Evolutionary conservation across 2,113 vertebrate species (phyloP).

Genomic region (Tursiops truncatus): DNA sequence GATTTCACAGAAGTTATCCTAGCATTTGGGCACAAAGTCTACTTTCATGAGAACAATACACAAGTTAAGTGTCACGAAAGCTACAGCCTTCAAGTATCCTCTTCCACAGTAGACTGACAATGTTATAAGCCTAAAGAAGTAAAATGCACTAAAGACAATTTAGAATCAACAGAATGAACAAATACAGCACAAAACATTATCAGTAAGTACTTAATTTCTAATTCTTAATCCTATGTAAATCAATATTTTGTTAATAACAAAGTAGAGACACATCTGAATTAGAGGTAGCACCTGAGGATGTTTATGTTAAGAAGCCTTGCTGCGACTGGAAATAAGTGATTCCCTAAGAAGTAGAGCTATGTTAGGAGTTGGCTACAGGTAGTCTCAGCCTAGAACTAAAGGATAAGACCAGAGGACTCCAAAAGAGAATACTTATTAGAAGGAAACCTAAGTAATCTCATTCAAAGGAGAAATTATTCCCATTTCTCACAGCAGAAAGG

Average conservation of each 20-base stretch:
- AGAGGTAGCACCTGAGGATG: neutral
- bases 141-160: neutral
- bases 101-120: neutral
- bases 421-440: neutral
- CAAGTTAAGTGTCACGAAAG: neutral
- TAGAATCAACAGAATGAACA: neutral
- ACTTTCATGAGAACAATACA: neutral
- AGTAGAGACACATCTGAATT: neutral
- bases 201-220: neutral
- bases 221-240: neutral
- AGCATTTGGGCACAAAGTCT: neutral
- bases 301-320: neutral
- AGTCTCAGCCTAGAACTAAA: neutral
- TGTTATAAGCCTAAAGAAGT: neutral
- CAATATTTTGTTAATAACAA: neutral
- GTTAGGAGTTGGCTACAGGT: neutral
- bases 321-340: neutral
- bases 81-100: neutral
- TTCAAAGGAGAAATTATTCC: neutral
- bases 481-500: neutral
- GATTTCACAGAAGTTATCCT: neutral
- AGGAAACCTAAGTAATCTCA: neutral
- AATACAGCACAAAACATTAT: neutral
- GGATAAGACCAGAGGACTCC: neutral
- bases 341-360: neutral